Conservation (phyloP, 2,888 invertebrate genomes). For the Coremacera marginata region DNA sequence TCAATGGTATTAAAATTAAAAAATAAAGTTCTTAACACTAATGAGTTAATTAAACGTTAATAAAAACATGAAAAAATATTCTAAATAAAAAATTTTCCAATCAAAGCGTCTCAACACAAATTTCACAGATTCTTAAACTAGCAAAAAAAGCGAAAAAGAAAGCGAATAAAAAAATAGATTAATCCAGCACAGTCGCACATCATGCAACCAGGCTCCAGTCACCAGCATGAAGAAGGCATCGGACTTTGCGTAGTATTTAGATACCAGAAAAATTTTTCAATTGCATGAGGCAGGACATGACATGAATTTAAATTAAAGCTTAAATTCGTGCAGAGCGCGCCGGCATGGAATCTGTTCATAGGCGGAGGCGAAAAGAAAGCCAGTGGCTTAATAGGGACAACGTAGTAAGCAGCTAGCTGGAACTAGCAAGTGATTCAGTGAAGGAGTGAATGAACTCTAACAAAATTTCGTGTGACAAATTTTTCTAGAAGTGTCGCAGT, state of each 20-base stretch:
- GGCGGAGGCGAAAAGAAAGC: no score
- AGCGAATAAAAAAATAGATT: background rate
- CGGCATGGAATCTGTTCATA: no score
- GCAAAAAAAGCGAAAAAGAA: background rate
- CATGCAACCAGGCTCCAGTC: background rate
- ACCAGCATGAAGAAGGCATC: background rate
- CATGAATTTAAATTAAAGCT: constrained; percentile 34
- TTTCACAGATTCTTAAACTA: constrained; percentile 18
- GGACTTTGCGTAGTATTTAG: background rate
- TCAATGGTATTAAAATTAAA: no score
- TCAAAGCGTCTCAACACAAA: no score
- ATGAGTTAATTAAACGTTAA: no score
- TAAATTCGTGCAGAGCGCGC: constrained; percentile 7
- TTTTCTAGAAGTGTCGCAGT: background rate
- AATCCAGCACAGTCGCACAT: background rate
- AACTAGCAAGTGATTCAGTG: background rate
- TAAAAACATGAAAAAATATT: no score
- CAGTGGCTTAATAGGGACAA: no score
- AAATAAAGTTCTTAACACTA: no score
- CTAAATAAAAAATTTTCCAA: no score
- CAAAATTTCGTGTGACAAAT: background rate
- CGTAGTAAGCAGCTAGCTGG: background rate
- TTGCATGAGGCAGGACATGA: constrained; percentile 33
- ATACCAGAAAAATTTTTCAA: constrained; percentile 15
- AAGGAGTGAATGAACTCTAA: background rate